phyloP scores from a whole-genome alignment of 1,140 invertebrate species.

The Papilio helenus region DNA sequence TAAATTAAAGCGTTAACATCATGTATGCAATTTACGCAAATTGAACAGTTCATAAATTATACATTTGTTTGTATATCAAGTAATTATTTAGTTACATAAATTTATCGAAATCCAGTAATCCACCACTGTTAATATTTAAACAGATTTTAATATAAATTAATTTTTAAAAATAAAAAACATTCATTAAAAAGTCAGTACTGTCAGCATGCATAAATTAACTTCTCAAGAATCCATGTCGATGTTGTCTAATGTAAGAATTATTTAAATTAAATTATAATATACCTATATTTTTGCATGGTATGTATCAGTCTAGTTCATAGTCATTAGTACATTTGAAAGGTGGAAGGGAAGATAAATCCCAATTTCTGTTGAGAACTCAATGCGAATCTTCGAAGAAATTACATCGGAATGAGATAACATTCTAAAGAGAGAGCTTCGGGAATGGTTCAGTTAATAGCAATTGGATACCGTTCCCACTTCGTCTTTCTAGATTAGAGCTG shows the following conservation, averaged over 20 bases:
- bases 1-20: slow-evolving; percentile 3
- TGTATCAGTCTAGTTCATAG: not conserved
- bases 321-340: not conserved
- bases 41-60: not conserved
- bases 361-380: slow-evolving; percentile 21
- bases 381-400: slow-evolving; percentile 20
- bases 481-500: slow-evolving; percentile 37
- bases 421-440: slow-evolving; percentile 24
- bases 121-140: not conserved
- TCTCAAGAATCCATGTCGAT: no score
- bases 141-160: not conserved
- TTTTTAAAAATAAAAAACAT: not conserved
- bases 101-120: not conserved
- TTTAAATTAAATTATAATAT: no score
- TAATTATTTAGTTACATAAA: slow-evolving; percentile 16
- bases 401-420: slow-evolving; percentile 37
- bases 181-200: no score
- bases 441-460: slow-evolving; percentile 37
- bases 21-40: slow-evolving; percentile 17
- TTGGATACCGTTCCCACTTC: slow-evolving; percentile 36
- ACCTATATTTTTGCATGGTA: not conserved
- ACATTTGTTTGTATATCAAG: slow-evolving; percentile 2
- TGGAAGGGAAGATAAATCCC: not conserved
- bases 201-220: no score
- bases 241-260: no score